These are phyloP conservation scores for Andrena haemorrhoa DNA, from an alignment of 2,888 invertebrate genomes.

Conservation along the genomic window DNA sequence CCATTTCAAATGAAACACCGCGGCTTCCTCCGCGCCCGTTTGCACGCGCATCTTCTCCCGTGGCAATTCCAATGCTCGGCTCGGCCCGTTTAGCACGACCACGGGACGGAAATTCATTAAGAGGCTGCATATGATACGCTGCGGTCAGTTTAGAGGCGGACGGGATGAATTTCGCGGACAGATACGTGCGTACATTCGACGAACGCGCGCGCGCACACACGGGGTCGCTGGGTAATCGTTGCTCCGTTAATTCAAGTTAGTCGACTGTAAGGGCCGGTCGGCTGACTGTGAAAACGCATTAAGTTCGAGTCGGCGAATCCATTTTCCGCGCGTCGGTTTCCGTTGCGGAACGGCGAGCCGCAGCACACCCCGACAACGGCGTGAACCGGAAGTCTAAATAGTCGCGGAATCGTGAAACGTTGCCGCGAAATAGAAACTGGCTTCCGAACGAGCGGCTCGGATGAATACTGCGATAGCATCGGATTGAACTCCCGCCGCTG, in stretches of 20 bases:
- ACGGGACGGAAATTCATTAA: conserved; percentile 31
- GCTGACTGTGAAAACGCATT: conserved; percentile 69
- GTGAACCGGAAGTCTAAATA: conserved; percentile 28
- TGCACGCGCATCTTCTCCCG: neutral
- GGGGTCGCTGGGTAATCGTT: conserved; percentile 48
- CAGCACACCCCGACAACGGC: conserved; percentile 7
- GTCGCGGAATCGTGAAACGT: conserved; percentile 2
- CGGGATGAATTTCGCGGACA: conserved; percentile 31
- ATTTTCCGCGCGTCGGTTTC: conserved; percentile 60
- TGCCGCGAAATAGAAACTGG: neutral
- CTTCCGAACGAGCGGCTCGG: neutral
- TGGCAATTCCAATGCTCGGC: neutral
- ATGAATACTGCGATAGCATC: neutral
- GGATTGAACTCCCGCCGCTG: too few species aligned
- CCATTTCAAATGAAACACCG: neutral
- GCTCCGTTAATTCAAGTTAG: conserved; percentile 67
- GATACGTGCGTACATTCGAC: conserved; percentile 17
- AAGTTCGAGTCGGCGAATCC: conserved; percentile 68
- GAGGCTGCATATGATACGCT: neutral
- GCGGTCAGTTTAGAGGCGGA: conserved; percentile 11
- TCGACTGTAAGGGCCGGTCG: conserved; percentile 65
- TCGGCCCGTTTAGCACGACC: conserved; percentile 7
- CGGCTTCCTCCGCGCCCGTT: neutral
- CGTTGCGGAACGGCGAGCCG: conserved; percentile 42
- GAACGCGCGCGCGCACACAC: neutral